Evolutionary conservation across 2,888 invertebrate genomes (phyloP).

Genomic region (Neria commutata): DNA sequence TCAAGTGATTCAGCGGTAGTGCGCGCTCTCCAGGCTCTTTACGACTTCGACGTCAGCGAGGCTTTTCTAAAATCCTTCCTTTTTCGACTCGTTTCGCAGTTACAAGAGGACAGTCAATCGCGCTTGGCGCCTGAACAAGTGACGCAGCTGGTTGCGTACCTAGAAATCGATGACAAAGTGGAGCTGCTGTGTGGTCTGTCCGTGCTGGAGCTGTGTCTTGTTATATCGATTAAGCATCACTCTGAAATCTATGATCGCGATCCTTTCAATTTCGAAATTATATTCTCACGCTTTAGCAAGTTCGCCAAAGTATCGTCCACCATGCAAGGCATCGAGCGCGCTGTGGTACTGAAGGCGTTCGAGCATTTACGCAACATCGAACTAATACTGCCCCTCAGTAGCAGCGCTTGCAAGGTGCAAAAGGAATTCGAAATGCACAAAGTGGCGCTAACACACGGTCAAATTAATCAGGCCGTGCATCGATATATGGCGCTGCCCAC

Average conservation of each 20-base stretch:
- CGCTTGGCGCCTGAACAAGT: constrained; percentile 65
- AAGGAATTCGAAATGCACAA: constrained; percentile 84
- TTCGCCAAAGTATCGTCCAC: constrained; percentile 76
- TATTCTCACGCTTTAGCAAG: constrained; percentile 80
- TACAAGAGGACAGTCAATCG: constrained; percentile 61
- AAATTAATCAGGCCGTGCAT: constrained; percentile 76
- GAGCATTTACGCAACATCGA: constrained; percentile 82
- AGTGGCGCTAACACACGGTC: constrained; percentile 72
- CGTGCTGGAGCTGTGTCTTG: constrained; percentile 81
- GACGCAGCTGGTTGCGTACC: constrained; percentile 63
- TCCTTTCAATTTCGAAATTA: constrained; percentile 93
- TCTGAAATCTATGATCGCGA: constrained; percentile 85
- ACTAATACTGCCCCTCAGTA: constrained; percentile 70
- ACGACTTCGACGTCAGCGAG: constrained; percentile 56
- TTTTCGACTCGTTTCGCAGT: constrained; percentile 64
- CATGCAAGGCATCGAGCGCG: constrained; percentile 75
- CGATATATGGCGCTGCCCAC: constrained; percentile 79
- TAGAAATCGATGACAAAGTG: constrained; percentile 72
- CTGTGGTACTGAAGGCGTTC: constrained; percentile 86
- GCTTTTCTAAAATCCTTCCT: constrained; percentile 57
- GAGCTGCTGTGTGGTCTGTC: constrained; percentile 77
- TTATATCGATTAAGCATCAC: constrained; percentile 90
- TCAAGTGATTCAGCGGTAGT: constrained; percentile 64
- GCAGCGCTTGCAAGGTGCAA: constrained; percentile 67
- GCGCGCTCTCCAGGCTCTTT: constrained; percentile 70